Base-by-base conservation (phyloP, 2,888 invertebrate genomes). In the Agrotis segetum region DNA sequence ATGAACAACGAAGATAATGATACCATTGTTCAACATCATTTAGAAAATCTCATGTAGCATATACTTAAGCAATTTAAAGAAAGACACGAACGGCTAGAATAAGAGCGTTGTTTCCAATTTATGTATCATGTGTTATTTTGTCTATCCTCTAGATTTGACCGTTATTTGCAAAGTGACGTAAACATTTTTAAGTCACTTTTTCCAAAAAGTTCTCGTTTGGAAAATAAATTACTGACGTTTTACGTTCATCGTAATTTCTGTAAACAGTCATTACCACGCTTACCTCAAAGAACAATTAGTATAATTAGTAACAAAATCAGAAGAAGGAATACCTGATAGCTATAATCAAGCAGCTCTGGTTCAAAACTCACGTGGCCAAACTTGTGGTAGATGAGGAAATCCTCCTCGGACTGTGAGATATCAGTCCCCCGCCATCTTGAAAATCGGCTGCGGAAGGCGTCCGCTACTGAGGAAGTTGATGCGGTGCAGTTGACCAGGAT, bases 401-500 rank as follows among this genome's bases (percentile, higher is more conserved):
- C 98, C 94, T 98, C 98, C 74, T 98, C 98, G 2, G 98, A 98
- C 83, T 98, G 98, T 72, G 98, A 98, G 94, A 99, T 98, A 89
- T 97, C 98, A 46, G 98, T 97, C 71, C 98, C 97, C 88, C 97
- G 98, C 98, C 98, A 98, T 87, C 98, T 97, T 79, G 98, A 98
- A 90, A 98, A 97, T 97, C 98, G 97, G 89, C 97, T 98, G 91
- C 98, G 98, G 93, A 99, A 98, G 82, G 98, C 98, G 90, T 99
- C 98, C 88, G 98, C 97, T 71, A 99, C 98, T 5, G 98, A 98
- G 4, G 98, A 98, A 11, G 98, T 98, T 62, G 98, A 98, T 34
- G 98, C 98, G 0, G 99, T 99, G 91, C 98, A 98, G 96, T 99
- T 98, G 86, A 99, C 98, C 78, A 99, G 96, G 87, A 98, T 97